Percentiles rank a stretch among this genome's conserved stretches.
Conservation (phyloP, 64 coral and sea anemone genomes). For the Stylophora pistillata region DNA sequence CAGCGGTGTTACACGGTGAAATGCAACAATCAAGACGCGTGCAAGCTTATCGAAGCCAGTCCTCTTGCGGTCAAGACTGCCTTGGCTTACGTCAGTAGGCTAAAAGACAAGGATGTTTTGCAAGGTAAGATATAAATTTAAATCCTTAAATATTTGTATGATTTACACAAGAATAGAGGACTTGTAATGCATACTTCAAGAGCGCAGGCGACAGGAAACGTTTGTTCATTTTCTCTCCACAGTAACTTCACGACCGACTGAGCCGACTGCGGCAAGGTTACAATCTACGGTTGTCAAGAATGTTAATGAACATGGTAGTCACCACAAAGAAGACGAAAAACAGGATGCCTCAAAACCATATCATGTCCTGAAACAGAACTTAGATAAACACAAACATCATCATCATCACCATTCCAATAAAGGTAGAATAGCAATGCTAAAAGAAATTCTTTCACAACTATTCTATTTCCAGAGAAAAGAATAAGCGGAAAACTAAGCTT, state of each 20-base stretch:
- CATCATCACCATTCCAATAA: background rate
- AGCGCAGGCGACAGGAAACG: background rate
- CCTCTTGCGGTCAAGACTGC: constrained; percentile 73
- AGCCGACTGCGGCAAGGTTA: background rate
- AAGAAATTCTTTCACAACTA: too few species aligned
- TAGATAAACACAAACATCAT: constrained; percentile 7
- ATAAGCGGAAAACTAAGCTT: too few species aligned
- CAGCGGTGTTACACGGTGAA: constrained; percentile 85
- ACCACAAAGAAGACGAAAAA: background rate
- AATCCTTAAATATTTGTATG: too few species aligned
- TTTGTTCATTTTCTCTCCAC: background rate
- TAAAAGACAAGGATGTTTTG: constrained; percentile 27
- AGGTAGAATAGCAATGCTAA: background rate
- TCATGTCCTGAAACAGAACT: background rate
- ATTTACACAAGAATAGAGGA: too few species aligned
- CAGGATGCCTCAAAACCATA: background rate
- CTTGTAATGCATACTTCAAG: background rate
- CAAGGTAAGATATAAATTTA: constrained; percentile 34
- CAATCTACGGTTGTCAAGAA: background rate
- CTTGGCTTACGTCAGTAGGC: constrained; percentile 67
- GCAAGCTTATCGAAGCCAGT: constrained; percentile 63
- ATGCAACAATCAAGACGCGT: constrained; percentile 72
- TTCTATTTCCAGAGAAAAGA: too few species aligned
- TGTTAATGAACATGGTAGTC: background rate
- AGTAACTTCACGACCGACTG: constrained; percentile 1